phyloP scores from a whole-genome alignment of 2,888 invertebrate species.

The Anagyrus pseudococci region DNA sequence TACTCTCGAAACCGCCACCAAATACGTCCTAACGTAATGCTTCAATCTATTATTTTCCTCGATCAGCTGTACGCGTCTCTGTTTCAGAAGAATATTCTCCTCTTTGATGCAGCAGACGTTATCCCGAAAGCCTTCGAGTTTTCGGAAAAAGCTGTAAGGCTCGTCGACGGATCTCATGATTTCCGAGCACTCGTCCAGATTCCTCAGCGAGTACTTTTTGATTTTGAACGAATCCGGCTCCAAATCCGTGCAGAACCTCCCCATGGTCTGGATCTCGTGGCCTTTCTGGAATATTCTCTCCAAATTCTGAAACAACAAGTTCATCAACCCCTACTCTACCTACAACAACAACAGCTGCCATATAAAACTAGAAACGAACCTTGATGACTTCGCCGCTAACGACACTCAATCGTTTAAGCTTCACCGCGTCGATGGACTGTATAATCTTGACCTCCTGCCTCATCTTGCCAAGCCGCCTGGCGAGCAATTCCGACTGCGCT shows the following conservation, averaged over 20 bases:
- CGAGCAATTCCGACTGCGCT: constrained; percentile 42
- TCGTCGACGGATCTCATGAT: constrained; percentile 3
- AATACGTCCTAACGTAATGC: constrained; percentile 68
- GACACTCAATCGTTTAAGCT: constrained; percentile 69
- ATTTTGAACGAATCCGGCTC: constrained; percentile 64
- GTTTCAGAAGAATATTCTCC: constrained; percentile 63
- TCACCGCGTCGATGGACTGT: constrained; percentile 63
- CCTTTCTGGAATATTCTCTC: constrained; percentile 66
- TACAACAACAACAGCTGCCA: not conserved
- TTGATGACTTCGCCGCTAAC: constrained; percentile 68
- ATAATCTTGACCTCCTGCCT: constrained; percentile 66
- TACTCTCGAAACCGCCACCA: constrained; percentile 67
- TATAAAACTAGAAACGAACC: constrained; percentile 52
- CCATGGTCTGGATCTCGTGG: constrained; percentile 68
- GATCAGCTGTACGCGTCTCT: constrained; percentile 63
- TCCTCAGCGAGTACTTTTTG: constrained; percentile 43
- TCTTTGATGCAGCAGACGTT: constrained; percentile 65
- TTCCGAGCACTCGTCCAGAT: constrained; percentile 9
- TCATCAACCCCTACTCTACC: not conserved
- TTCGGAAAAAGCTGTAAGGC: constrained; percentile 62
- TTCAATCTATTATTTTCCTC: constrained; percentile 72
- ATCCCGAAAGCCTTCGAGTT: constrained; percentile 76
- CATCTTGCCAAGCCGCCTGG: constrained; percentile 56
- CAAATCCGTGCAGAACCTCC: constrained; percentile 71
- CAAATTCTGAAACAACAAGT: constrained; percentile 45